phyloP scores from a whole-genome alignment of 2,113 vertebrate genomes.

The Cynoglossus semilaevis region DNA sequence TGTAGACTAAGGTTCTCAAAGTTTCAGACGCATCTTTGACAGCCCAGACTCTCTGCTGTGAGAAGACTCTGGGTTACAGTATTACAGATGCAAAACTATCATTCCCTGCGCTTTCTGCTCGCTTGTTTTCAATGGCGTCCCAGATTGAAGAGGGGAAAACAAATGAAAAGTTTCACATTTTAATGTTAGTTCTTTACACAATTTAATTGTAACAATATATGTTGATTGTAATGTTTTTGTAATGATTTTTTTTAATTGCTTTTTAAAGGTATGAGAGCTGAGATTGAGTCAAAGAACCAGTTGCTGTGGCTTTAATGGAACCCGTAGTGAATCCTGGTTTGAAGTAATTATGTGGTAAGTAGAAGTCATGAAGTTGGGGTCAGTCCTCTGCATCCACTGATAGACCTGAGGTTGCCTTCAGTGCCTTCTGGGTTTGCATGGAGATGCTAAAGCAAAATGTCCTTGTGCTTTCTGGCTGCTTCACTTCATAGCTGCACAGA shows the following conservation, averaged over 20 bases:
- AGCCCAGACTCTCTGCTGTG: constrained; percentile 67
- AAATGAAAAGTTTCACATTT: background rate
- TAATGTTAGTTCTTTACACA: too few relatives aligned
- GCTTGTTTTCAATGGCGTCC: constrained; percentile 43
- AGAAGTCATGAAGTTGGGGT: background rate
- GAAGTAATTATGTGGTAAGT: constrained; percentile 27
- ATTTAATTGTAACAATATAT: too few relatives aligned
- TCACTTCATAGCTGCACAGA: constrained; percentile 41
- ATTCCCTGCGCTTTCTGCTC: constrained; percentile 75
- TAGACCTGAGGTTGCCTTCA: constrained; percentile 67
- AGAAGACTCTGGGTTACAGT: constrained; percentile 59
- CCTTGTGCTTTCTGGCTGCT: constrained; percentile 62
- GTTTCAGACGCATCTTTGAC: constrained; percentile 69
- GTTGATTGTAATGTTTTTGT: background rate
- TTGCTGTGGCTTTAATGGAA: too few relatives aligned
- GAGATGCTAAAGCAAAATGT: constrained; percentile 69
- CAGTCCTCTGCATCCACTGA: constrained; percentile 69
- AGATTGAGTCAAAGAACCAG: too few relatives aligned
- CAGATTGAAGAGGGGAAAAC: constrained; percentile 73
- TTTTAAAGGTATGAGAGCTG: too few relatives aligned
- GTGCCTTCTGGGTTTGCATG: constrained; percentile 76
- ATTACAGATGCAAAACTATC: constrained; percentile 69
- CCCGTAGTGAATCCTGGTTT: too few relatives aligned
- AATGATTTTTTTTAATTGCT: too few relatives aligned
- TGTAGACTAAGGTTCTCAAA: background rate